These are phyloP conservation scores for Gonioctena quinquepunctata DNA, from an alignment of 1,140 invertebrate species.

Conservation along the genomic window DNA sequence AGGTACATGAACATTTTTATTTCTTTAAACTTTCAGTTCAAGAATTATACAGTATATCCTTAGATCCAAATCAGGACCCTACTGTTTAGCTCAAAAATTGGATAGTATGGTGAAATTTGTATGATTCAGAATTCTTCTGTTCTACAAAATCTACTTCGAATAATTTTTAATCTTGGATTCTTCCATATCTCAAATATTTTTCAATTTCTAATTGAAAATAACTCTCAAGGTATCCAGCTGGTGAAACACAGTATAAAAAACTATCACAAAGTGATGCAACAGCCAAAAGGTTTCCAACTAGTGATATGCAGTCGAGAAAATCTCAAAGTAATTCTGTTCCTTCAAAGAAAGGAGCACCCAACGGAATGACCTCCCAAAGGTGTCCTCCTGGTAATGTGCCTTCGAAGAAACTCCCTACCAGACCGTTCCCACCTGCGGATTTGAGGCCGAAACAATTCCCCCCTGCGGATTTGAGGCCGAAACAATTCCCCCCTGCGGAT, in stretches of 20 bases:
- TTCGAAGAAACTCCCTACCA: constrained; percentile 24
- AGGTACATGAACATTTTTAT: not conserved
- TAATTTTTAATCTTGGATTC: too few species aligned
- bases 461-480: constrained; percentile 53
- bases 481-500: constrained; percentile 56
- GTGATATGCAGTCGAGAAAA: not conserved
- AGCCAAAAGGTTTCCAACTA: constrained; percentile 12
- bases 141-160: too few species aligned
- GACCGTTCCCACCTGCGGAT: constrained; percentile 56
- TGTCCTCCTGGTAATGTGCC: not conserved
- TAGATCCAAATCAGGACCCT: too few species aligned
- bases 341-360: constrained; percentile 33
- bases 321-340: not conserved
- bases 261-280: constrained; percentile 14
- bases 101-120: too few species aligned
- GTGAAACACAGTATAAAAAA: not conserved
- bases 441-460: constrained; percentile 55
- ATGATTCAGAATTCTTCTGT: too few species aligned
- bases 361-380: constrained; percentile 17
- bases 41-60: too few species aligned
- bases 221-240: too few species aligned
- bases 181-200: too few species aligned
- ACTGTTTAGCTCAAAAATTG: too few species aligned
- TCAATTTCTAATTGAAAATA: too few species aligned
- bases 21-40: too few species aligned